Evolutionary conservation across 23 tunicate genomes (phyloP), one percentile per base, ranked within the genome.

Genomic region (Styela clava): DNA sequence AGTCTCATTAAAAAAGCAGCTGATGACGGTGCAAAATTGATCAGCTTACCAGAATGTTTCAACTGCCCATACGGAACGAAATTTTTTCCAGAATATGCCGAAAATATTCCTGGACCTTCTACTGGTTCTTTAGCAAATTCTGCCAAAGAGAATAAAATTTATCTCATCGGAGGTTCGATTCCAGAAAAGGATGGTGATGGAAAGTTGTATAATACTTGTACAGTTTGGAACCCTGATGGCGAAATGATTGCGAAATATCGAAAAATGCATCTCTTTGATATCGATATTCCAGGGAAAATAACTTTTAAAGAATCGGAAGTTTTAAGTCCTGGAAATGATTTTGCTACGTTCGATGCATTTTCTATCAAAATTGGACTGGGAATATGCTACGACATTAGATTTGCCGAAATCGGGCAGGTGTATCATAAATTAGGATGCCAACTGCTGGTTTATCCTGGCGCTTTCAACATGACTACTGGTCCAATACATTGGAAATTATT

Each of bases 401-500:
- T 95, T 62, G 88, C 99, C 2, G 99, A 95, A 35, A 79, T 95
- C 24, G 99, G 92, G 2, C 92, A 86, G 52, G 84, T 89, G 22
- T 95, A 95, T 64, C 82, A 88, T 2, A 62, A 82, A 22, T 62
- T 83, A 27, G 99, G 99, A 16, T 89, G 95, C 78, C 83, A 95
- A 61, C 69, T 95, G 33, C 64, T 95, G 2, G 52, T 95, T 16
- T 95, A 95, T 61, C 99, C 99, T 52, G 99, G 99, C 24, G 99
- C 99, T 62, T 95, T 95, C 70, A 95, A 95, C 70, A 89, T 95
- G 95, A 95, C 96, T 22, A 95, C 99, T 27, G 99, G 99, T 1
- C 95, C 99, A 27, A 68, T 52, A 24, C 99, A 95, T 62, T 95
- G 99, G 99, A 90, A 90, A 37, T 34, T 89, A 19, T 67, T 95